These are phyloP conservation scores for Paramacrobiotus metropolitanus DNA, from an alignment of 1,140 invertebrate species.

Conservation along the genomic window DNA sequence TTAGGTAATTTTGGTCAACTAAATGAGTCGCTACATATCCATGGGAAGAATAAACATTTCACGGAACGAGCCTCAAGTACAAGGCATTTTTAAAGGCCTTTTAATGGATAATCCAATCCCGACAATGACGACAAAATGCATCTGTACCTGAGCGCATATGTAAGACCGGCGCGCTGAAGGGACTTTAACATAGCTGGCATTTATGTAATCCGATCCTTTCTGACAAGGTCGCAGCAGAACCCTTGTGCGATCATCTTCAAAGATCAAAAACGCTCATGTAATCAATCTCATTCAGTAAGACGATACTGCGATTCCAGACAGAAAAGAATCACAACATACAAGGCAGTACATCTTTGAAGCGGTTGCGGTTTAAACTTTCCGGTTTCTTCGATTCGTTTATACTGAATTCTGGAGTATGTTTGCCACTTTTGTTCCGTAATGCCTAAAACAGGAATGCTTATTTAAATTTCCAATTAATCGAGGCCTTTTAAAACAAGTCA, in stretches of 20 bases:
- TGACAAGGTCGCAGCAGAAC: background rate
- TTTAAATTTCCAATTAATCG: no score
- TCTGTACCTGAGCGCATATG: slow-evolving; percentile 23
- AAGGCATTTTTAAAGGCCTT: no score
- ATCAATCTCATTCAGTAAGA: no score
- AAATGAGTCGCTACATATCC: no score
- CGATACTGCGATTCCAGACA: background rate
- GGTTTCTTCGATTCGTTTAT: background rate
- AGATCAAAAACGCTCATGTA: background rate
- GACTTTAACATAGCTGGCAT: slow-evolving; percentile 23
- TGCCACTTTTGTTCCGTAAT: background rate
- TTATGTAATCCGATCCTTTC: slow-evolving; percentile 19
- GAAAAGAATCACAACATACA: background rate
- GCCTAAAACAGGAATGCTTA: no score
- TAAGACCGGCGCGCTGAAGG: slow-evolving; percentile 20
- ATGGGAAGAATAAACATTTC: no score
- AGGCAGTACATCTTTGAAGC: background rate
- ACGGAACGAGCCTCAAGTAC: no score
- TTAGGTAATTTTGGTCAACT: no score
- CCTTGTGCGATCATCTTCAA: background rate
- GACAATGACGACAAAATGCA: no score
- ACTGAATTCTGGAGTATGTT: background rate
- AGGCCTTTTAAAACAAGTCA: no score
- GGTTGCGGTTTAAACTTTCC: background rate
- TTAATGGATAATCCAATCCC: no score